Conservation (phyloP, 2,888 invertebrate genomes). For the Didymodactylos carnosus region DNA sequence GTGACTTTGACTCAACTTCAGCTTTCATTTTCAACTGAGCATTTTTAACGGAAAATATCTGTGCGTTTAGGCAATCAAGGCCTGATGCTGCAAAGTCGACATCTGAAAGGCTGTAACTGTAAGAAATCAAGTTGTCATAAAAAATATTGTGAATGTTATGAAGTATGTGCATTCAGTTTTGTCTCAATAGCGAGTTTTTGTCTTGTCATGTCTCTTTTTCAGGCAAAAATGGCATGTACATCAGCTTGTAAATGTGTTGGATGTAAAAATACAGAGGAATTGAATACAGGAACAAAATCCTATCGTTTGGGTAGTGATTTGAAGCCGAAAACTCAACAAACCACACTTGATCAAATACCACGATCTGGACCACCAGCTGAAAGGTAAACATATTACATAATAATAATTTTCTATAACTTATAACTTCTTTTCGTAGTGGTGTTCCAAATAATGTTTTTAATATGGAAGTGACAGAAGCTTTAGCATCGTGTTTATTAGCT, state of each 20-base stretch:
- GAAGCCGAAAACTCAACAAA: background rate
- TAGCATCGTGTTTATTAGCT: background rate
- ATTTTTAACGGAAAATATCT: too few species aligned
- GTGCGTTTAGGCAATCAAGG: too few species aligned
- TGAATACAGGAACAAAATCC: background rate
- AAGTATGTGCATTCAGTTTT: background rate
- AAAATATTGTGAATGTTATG: conserved; percentile 13
- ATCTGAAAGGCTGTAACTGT: background rate
- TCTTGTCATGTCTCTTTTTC: background rate
- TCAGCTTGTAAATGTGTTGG: conserved; percentile 10
- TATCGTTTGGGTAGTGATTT: background rate
- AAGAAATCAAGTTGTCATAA: conserved; percentile 14
- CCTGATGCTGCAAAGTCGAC: background rate
- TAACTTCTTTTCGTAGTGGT: background rate
- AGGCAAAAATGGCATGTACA: conserved; percentile 8
- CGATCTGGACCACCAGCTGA: background rate
- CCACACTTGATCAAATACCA: background rate
- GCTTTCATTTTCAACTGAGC: too few species aligned
- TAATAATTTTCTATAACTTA: background rate
- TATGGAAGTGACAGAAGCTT: background rate
- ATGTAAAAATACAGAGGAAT: conserved; percentile 12
- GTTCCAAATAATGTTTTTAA: background rate
- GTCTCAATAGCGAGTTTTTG: background rate
- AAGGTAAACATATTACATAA: background rate
- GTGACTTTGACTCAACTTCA: too few species aligned